Evolutionary conservation across 2,888 invertebrate species (phyloP), one percentile per base, ranked within the genome.

Genomic region (Antitype chi): DNA sequence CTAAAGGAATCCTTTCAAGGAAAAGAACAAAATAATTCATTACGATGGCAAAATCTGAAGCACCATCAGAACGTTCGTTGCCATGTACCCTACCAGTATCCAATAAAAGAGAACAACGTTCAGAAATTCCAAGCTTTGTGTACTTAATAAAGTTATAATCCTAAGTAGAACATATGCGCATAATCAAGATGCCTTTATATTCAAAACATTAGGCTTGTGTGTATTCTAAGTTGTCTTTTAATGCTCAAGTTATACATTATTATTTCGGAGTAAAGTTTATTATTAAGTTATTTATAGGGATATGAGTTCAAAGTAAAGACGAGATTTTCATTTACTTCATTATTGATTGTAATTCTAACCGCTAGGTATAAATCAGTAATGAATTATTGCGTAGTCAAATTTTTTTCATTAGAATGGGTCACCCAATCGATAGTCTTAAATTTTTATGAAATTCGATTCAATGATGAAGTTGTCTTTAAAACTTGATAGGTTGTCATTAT

Each of bases 111-210:
- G 23, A 63, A 71, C 38, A 15, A 23, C 67, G 66, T 81, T 84
- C 2, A 2, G 17, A 62, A 71, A 71, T 53, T 23, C 5, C n/a
- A 3, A 38, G 52, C 47, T 64, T 25, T 69, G 60, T 66, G 23
- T 53, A 60, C 70, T 23, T 43, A 69, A 66, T 28, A 57, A 82
- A 75, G 68, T 75, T 55, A 38, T 55, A 64, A 80, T 63, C 52
- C 13, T 47, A 23, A 53, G n/a, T n/a, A 49, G n/a, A 84, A 53
- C 81, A 57, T 80, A 80, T 85, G 71, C 62, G 81, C 85, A 72
- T 80, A 85, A 72, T 82, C n/a, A 28, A 13, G 20, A 43, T 17
- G 28, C 25, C 11, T 63, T 63, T 53, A 60, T 38, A 64, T 63
- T 59, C 15, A 55, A 55, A 69, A 69, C 64, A 63, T 49, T 62